Evolutionary conservation across 2,888 invertebrate species (phyloP).

Genomic region (Chirona hameri): DNA sequence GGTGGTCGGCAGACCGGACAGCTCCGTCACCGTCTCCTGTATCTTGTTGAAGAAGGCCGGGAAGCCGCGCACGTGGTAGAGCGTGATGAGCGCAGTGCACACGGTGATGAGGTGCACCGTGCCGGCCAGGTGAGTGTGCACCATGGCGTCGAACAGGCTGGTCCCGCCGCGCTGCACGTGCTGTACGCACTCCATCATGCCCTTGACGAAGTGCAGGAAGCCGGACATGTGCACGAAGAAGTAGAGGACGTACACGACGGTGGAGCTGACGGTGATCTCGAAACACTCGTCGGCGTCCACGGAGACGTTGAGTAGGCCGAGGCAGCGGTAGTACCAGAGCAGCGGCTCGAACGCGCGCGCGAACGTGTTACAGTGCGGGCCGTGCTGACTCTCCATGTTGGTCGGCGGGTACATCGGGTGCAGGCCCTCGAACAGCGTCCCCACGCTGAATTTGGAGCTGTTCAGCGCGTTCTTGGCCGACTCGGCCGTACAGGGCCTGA

Average conservation of each 20-base stretch:
- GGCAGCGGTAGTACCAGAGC: slow-evolving; percentile 12
- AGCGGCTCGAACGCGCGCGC: background rate
- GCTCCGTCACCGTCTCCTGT: slow-evolving; percentile 2
- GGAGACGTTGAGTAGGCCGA: background rate
- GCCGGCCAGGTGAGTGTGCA: background rate
- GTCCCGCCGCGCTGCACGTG: background rate
- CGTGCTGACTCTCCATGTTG: background rate
- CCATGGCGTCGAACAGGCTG: background rate
- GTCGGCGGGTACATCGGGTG: slow-evolving; percentile 24
- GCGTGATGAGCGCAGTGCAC: background rate
- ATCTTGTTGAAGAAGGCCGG: slow-evolving; percentile 2
- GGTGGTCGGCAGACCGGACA: slow-evolving; percentile 1
- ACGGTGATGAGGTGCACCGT: background rate
- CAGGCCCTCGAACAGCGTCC: background rate
- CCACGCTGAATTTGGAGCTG: slow-evolving; percentile 22
- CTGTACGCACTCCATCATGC: slow-evolving; percentile 3
- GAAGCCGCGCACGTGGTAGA: background rate
- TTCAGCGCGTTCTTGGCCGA: background rate
- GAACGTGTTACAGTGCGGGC: background rate
- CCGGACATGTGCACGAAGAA: background rate
- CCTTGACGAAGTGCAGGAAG: slow-evolving; percentile 6
- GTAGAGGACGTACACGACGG: background rate
- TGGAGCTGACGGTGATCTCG: background rate
- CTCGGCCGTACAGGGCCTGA: background rate
- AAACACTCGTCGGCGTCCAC: background rate